phyloP scores from a whole-genome alignment of 2,888 invertebrate species.

The Erebia palarica region DNA sequence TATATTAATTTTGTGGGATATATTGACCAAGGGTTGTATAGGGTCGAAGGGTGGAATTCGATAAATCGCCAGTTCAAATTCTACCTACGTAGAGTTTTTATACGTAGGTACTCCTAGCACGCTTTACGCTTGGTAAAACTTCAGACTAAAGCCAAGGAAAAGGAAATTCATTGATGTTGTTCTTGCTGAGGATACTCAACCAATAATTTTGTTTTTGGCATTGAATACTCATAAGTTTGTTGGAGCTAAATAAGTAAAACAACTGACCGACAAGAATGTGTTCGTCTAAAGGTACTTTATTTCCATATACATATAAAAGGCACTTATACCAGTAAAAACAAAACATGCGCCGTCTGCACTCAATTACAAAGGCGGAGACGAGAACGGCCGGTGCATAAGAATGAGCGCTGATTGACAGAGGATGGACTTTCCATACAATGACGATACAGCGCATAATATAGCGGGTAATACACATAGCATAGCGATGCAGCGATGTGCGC shows the following conservation, averaged over 20 bases:
- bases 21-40: too few relatives aligned
- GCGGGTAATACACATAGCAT: neutral
- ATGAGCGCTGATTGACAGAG: constrained; percentile 31
- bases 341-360: constrained; percentile 22
- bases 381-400: constrained; percentile 24
- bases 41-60: too few relatives aligned
- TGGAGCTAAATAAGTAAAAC: neutral
- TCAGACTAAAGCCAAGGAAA: too few relatives aligned
- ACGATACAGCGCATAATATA: neutral
- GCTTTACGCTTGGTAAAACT: too few relatives aligned
- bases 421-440: constrained; percentile 27
- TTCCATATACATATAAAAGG: neutral
- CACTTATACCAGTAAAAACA: constrained; percentile 14
- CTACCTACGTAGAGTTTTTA: too few relatives aligned
- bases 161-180: too few relatives aligned
- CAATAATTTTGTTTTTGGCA: too few relatives aligned
- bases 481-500: neutral
- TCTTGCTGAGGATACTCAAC: too few relatives aligned
- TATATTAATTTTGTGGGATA: too few relatives aligned
- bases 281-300: neutral
- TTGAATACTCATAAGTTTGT: too few relatives aligned
- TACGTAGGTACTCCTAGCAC: too few relatives aligned
- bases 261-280: neutral
- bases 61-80: too few relatives aligned
- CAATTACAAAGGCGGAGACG: constrained; percentile 26